Evolutionary conservation across 2,113 vertebrate species (phyloP), one percentile per base, ranked within the genome.

Genomic region (Oplegnathus fasciatus): DNA sequence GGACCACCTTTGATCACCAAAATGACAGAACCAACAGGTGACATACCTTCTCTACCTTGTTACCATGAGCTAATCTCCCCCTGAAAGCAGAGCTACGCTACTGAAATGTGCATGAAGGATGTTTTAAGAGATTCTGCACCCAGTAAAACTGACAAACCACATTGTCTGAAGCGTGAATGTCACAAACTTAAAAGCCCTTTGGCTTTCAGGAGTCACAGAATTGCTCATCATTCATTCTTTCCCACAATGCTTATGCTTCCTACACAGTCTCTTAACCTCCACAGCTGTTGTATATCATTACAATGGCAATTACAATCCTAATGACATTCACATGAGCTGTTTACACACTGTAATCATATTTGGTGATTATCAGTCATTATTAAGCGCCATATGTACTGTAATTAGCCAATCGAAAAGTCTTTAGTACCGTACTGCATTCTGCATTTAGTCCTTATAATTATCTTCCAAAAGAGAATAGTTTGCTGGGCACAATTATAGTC

Each of bases 291-390:
- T n/a, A 8, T 67, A n/a, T 46, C 75, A 75, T 73, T 20, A 73
- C 52, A 40, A 32, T 4, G 1, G 46, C 32, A 60, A 67, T 72
- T 34, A 77, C 66, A 40, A 9, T 32, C 52, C 50, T 64, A 4
- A 61, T 54, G 67, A 52, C 66, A 52, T 76, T 42, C 60, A 74
- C 74, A 40, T 44, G 30, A 55, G 79, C 60, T 78, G 54, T 66
- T 22, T 64, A 80, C 37, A 67, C 18, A 52, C 73, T 20, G 24
- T 54, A 42, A 67, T 52, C 60, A 77, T 58, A 57, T 80, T 74
- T 73, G 52, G 42, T 55, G 37, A 86, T 86, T 73, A 68, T 54
- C 61, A 73, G 68, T 82, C 68, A 68, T 62, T 46, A 78, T 61
- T 62, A 64, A 67, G 44, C n/a, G 2, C n/a, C 46, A 24, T 28